Evolutionary conservation across 2,113 vertebrate species (phyloP).

Genomic region (Lonchura striata): DNA sequence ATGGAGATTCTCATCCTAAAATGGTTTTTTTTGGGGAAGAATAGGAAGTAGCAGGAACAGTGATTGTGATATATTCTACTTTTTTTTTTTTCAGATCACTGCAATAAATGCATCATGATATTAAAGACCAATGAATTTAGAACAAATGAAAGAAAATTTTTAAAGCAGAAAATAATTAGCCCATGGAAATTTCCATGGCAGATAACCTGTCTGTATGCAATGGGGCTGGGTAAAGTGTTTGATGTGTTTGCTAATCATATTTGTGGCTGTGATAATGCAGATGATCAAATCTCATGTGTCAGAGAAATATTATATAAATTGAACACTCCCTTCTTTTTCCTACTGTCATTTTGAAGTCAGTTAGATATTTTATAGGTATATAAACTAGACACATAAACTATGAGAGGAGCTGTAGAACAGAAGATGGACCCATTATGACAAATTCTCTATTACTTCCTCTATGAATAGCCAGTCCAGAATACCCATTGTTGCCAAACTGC

Average conservation of each 20-base stretch:
- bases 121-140: not conserved
- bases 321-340: not conserved
- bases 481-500: not conserved
- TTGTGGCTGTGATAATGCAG: not conserved
- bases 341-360: not conserved
- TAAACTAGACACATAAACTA: not conserved
- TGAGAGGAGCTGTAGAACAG: not conserved
- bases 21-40: not conserved
- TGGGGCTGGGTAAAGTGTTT: not conserved
- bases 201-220: not conserved
- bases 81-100: not conserved
- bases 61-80: not conserved
- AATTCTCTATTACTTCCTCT: not conserved
- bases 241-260: not conserved
- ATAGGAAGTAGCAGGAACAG: not conserved
- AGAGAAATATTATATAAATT: not conserved
- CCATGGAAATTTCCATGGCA: not conserved
- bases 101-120: not conserved
- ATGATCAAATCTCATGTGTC: not conserved
- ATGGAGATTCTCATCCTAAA: not conserved
- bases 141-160: not conserved
- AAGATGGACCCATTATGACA: not conserved
- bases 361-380: conserved; percentile 5
- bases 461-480: not conserved
- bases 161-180: not conserved